Evolutionary conservation across 2,113 vertebrate species (phyloP), one percentile per base, ranked within the genome.

Genomic region (Clupea harengus): DNA sequence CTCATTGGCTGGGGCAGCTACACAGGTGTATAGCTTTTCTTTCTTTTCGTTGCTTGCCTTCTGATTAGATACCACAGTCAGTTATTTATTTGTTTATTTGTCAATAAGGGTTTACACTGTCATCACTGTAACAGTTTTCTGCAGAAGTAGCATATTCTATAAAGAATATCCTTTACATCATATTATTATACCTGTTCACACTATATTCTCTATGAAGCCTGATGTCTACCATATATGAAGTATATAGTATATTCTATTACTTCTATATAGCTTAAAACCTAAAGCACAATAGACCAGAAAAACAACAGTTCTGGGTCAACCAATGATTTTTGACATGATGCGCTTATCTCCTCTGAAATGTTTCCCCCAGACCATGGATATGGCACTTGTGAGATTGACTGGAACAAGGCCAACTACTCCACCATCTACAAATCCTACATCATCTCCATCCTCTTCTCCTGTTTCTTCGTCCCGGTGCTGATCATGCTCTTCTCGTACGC

Each of bases 1-100:
- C 45, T 97, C 50, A 78, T 97, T 0, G 96, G 96, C 89, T 97
- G 96, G 96, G 96, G 95, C 7, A 95, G 96, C 89, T 97, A 96
- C 87, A 97, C 91, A 95, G 96, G 96, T 95, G 91, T 15, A 32
- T 22, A 17, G 22, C 20, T 20, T 15, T 57, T 57, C 67, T 32
- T 25, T 72, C 7, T 32, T 32, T n/a, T 72, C 28, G 46, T 72
- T 72, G 64, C 9, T 3, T 25, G n/a, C 13, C 8, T 39, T 32
- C 28, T 39, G 28, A 13, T 15, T 15, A 39, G 32, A 11, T 20
- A 57, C 18, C 15, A 4, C 52, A 57, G 13, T 11, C 47, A 49
- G 6, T 0, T 49, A 39, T 39, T 39, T 1, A 39, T 39, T 39
- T 39, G 39, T 39, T 39, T 39, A 49, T 49, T 49, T 49, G 47